Evolutionary conservation across 2,797 vertebrate genomes (phyloP).

Genomic region (Holocentrus rufus): DNA sequence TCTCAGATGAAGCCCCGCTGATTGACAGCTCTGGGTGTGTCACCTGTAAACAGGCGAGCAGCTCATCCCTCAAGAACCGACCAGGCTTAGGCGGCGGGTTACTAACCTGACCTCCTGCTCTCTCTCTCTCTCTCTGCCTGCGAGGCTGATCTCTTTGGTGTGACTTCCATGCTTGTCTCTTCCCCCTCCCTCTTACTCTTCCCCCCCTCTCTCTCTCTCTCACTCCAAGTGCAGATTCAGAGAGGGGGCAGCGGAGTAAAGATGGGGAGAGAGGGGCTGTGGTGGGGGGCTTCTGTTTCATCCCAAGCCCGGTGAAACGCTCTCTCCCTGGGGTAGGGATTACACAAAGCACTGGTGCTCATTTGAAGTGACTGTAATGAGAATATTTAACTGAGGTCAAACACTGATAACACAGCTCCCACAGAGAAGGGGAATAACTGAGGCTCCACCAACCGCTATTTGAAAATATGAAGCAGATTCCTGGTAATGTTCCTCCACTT

Average conservation of each 20-base stretch:
- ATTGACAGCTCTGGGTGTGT: constrained; percentile 55
- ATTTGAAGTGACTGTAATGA: constrained; percentile 82
- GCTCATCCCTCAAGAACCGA: constrained; percentile 18
- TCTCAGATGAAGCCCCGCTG: constrained; percentile 31
- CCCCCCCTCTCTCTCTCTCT: constrained; percentile 6
- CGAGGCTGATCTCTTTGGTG: constrained; percentile 23
- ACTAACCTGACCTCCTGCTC: constrained; percentile 21
- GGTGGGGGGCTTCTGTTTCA: constrained; percentile 71
- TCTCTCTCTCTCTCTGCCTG: constrained; percentile 13
- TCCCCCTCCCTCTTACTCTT: background rate
- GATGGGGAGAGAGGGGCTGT: constrained; percentile 10
- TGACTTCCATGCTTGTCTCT: constrained; percentile 16
- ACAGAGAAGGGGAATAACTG: constrained; percentile 46
- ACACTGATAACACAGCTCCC: constrained; percentile 71
- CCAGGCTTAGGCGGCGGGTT: constrained; percentile 10
- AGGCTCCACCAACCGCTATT: constrained; percentile 14
- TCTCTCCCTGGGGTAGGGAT: constrained; percentile 80
- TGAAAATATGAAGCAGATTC: background rate
- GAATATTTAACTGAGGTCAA: constrained; percentile 84
- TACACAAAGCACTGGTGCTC: constrained; percentile 81
- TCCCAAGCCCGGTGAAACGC: constrained; percentile 68
- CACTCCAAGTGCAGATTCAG: constrained; percentile 25
- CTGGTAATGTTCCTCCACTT: background rate
- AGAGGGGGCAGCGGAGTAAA: constrained; percentile 10
- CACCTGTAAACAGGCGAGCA: constrained; percentile 46